phyloP scores from a whole-genome alignment of 2,888 invertebrate genomes.

The Hyposoter dolosus region DNA sequence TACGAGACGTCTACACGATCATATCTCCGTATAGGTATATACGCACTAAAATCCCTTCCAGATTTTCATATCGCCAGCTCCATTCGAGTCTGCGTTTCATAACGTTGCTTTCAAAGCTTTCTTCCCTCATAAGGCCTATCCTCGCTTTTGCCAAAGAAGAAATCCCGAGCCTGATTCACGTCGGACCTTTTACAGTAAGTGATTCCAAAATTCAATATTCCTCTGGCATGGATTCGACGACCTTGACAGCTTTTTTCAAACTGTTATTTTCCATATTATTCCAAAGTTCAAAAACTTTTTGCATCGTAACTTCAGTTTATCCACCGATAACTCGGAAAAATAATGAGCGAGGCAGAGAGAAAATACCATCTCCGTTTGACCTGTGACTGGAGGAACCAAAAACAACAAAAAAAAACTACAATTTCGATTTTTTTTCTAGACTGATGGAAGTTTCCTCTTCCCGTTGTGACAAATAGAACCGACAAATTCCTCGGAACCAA shows the following conservation, averaged over 20 bases:
- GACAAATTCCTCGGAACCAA: conserved; percentile 14
- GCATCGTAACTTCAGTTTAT: background rate
- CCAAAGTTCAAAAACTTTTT: background rate
- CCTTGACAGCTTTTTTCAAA: background rate
- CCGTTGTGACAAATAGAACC: conserved; percentile 9
- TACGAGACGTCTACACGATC: conserved; percentile 23
- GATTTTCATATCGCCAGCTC: conserved; percentile 64
- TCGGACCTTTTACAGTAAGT: background rate
- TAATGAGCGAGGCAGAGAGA: background rate
- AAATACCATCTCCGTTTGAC: background rate
- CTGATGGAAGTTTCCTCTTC: background rate
- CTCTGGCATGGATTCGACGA: background rate
- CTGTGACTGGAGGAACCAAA: background rate
- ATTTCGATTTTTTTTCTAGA: conserved; percentile 14
- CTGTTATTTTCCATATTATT: background rate
- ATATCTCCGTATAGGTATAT: conserved; percentile 27
- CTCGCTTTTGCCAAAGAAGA: background rate
- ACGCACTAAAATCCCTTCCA: conserved; percentile 66
- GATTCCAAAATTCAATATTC: conserved; percentile 21
- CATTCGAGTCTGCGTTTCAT: conserved; percentile 12
- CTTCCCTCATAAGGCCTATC: background rate
- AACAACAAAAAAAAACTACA: background rate
- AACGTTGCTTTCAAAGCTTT: conserved; percentile 2
- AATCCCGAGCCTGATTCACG: conserved; percentile 5
- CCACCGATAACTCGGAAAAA: background rate